phyloP scores from a whole-genome alignment of 2,113 vertebrate species.

The Miniopterus natalensis region DNA sequence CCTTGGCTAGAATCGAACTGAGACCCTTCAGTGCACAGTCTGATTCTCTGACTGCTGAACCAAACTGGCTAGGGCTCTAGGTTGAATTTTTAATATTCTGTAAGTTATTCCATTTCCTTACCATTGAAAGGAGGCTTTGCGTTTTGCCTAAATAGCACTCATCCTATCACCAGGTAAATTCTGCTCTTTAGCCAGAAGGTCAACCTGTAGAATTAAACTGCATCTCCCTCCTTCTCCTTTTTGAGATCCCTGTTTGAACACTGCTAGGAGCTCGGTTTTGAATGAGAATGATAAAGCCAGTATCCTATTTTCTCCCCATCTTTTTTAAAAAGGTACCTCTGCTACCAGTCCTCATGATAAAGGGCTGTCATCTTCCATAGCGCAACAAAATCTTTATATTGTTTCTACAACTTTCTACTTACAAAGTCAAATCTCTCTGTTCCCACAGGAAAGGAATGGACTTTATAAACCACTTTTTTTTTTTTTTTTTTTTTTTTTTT shows the following conservation, averaged over 20 bases:
- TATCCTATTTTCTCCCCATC: neutral
- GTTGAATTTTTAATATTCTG: slow-evolving; percentile 35
- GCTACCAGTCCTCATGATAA: neutral
- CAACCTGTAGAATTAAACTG: neutral
- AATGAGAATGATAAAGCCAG: slow-evolving; percentile 49
- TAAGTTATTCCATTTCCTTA: slow-evolving; percentile 34
- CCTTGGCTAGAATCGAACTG: no score
- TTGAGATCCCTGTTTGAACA: neutral
- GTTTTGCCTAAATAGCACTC: slow-evolving; percentile 30
- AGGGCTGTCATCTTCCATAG: neutral
- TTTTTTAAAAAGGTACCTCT: neutral
- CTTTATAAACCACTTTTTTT: neutral
- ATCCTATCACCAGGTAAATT: neutral
- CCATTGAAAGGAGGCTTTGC: neutral
- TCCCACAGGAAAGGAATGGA: neutral
- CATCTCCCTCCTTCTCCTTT: neutral
- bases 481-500: no score
- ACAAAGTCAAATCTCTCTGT: slow-evolving; percentile 34
- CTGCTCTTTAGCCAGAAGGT: neutral
- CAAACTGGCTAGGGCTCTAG: neutral
- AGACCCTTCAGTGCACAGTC: no score
- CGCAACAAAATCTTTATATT: slow-evolving; percentile 26
- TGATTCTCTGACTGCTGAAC: no score
- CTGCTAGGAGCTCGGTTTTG: neutral
- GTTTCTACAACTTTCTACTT: neutral